Evolutionary conservation across 2,797 vertebrate species (phyloP).

Genomic region (Pogonophryne albipinna): DNA sequence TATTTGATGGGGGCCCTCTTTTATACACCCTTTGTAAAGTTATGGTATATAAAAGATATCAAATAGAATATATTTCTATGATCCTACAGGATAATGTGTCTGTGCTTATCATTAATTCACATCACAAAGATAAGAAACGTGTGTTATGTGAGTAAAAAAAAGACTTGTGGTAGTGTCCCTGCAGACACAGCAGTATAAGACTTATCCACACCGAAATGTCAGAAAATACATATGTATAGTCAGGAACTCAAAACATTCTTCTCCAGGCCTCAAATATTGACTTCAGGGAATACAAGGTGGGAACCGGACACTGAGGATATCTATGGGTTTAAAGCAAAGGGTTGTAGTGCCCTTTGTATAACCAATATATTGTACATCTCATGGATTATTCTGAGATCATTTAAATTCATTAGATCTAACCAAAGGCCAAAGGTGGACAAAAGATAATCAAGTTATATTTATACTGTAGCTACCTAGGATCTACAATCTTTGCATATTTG

Average conservation of each 20-base stretch:
- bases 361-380: neutral
- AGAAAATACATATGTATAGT: constrained; percentile 61
- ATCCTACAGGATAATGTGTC: constrained; percentile 23
- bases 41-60: constrained; percentile 36
- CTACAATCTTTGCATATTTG: constrained; percentile 39
- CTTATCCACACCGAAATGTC: constrained; percentile 47
- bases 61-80: constrained; percentile 45
- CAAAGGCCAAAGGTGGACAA: constrained; percentile 24
- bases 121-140: constrained; percentile 23
- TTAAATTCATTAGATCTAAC: constrained; percentile 25
- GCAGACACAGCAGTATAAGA: constrained; percentile 10
- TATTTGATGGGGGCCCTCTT: constrained; percentile 58
- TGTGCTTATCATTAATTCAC: neutral
- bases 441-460: constrained; percentile 26
- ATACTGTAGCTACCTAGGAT: constrained; percentile 7
- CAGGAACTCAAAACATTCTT: constrained; percentile 50
- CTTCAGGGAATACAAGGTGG: constrained; percentile 43
- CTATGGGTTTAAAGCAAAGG: constrained; percentile 26
- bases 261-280: constrained; percentile 49
- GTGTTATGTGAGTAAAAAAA: neutral
- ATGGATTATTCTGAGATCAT: constrained; percentile 13
- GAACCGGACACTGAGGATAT: constrained; percentile 23
- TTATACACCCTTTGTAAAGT: constrained; percentile 33
- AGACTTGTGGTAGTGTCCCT: constrained; percentile 17
- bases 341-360: neutral